Conservation (phyloP, 2,113 vertebrate species). For the Alethe castanea region DNA sequence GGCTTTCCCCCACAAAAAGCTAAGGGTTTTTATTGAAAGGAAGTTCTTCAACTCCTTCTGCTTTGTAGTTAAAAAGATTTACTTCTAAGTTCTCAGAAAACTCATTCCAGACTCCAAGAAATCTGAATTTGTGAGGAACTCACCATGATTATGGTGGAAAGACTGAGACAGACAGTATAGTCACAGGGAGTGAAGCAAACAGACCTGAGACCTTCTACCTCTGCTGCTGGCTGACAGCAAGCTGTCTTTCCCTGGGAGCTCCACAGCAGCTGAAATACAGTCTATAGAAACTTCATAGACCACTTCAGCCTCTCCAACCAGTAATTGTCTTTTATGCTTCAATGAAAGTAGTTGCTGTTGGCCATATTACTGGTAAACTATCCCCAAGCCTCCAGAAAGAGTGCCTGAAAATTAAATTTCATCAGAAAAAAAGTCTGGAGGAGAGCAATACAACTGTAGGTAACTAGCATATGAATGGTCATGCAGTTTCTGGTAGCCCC, state of each 20-base stretch:
- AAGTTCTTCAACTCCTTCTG: neutral
- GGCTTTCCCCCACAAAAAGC: neutral
- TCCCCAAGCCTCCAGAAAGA: neutral
- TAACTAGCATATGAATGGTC: neutral
- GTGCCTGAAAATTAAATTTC: neutral
- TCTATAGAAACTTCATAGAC: neutral
- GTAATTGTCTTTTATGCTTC: neutral
- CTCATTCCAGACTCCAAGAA: neutral
- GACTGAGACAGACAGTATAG: neutral
- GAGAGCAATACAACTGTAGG: neutral
- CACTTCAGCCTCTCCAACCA: neutral
- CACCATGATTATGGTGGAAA: neutral
- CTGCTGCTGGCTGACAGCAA: neutral
- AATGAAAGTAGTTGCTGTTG: neutral
- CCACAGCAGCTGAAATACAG: neutral
- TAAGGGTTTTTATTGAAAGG: neutral
- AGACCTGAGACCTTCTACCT: neutral
- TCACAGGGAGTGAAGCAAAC: neutral
- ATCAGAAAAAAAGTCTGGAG: neutral
- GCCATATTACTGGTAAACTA: neutral
- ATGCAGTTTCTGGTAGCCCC: neutral
- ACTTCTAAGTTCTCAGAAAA: conserved; percentile 21
- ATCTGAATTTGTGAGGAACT: neutral
- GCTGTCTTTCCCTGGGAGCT: neutral
- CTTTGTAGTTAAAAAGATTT: conserved; percentile 31